A percentile compares a stretch with the other conserved stretches of the same genome.
Evolutionary conservation across 2,113 vertebrate genomes (phyloP).

Genomic region (Machaerirhynchus nigripectus): DNA sequence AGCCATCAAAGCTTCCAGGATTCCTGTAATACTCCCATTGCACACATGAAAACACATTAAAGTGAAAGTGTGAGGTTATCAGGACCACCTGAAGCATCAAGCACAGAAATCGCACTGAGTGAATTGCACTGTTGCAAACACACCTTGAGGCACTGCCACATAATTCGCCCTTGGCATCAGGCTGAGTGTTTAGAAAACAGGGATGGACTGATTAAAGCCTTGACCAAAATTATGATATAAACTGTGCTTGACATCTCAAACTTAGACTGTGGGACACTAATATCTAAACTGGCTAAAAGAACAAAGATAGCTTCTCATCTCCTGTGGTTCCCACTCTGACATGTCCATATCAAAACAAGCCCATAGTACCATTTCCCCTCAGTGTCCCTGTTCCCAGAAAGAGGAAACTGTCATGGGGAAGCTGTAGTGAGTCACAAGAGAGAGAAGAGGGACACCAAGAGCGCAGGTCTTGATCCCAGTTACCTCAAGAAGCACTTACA

Average conservation of each 20-base stretch:
- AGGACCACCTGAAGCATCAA: background rate
- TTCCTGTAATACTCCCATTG: background rate
- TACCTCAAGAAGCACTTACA: background rate
- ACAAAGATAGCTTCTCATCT: background rate
- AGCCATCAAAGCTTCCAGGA: background rate
- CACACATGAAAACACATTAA: background rate
- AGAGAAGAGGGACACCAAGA: background rate
- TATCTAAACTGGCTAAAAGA: background rate
- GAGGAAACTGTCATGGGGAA: background rate
- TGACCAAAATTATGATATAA: background rate
- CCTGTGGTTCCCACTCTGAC: background rate
- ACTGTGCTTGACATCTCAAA: background rate
- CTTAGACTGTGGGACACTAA: background rate
- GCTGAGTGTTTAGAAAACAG: background rate
- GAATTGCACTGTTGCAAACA: background rate
- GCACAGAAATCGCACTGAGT: background rate
- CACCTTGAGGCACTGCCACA: background rate
- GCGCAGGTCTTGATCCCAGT: accelerated
- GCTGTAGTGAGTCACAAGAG: accelerated
- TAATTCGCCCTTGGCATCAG: background rate
- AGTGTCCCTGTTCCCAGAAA: background rate
- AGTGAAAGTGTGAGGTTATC: background rate
- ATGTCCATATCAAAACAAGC: background rate
- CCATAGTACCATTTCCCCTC: background rate
- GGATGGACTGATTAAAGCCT: background rate